Evolutionary conservation across 2,113 vertebrate genomes (phyloP), one percentile per base, ranked within the genome.

Genomic region (Eidolon helvum): DNA sequence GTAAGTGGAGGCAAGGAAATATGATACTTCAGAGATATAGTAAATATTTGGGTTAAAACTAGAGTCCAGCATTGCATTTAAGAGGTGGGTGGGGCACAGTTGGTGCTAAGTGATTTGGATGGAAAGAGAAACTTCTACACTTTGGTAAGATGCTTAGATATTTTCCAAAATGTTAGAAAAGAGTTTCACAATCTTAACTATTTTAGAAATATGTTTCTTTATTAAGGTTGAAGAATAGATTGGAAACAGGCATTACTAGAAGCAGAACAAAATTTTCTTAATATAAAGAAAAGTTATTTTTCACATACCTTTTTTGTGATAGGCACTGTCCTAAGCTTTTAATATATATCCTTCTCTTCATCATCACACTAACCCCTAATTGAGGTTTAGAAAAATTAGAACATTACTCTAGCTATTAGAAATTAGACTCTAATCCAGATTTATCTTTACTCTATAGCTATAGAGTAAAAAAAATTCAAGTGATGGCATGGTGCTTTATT

Each of bases 21-120:
- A 40, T 40, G n/a, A 21, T 22, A 79, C 5, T 50, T 65, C 35
- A n/a, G 24, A 63, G 40, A 59, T 10, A 35, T 1, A 35, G 0
- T 9, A 87, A 15, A 1, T 16, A 83, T 69, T 69, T 83, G 15
- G 8, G 21, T 48, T 48, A 83, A 90, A 82, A 63, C 3, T 15
- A 87, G 45, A 91, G 18, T 5, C 55, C 28, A 78, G 43, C 11
- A 65, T 43, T 48, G 43, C 21, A 65, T 35, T 48, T 57, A 12
- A 50, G n/a, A 12, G 14, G 14, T 72, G 6, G 5, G 2, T 33
- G 4, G 18, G 10, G 7, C 38, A 10, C 2, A 26, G 11, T 5
- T 50, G 45, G n/a, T 53, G 10, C 12, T 48, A 45, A 82, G 14
- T 43, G 18, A 86, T 28, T 33, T 22, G 4, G 11, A 59, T 89